phyloP scores from a whole-genome alignment of 2,888 invertebrate species.

The Parthenolecanium corni region DNA sequence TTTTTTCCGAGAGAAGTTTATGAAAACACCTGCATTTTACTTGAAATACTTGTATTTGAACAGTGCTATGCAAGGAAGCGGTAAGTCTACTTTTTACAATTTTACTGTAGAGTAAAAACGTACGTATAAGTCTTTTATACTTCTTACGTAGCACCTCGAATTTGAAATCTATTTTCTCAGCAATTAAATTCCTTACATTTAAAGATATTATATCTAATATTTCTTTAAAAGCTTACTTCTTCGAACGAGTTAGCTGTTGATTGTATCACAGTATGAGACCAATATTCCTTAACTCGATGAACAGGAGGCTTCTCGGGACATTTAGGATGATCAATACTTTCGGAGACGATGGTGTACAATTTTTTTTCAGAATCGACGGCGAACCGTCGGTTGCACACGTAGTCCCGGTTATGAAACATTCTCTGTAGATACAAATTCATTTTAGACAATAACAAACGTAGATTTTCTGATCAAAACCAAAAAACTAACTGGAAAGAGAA shows the following conservation, averaged over 20 bases:
- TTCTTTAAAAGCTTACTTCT: constrained; percentile 1
- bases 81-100: too few species aligned
- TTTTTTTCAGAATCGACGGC: constrained; percentile 46
- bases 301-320: constrained; percentile 56
- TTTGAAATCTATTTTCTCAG: too few species aligned
- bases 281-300: constrained; percentile 57
- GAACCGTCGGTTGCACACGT: constrained; percentile 66
- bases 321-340: constrained; percentile 55
- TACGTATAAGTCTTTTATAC: too few species aligned
- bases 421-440: constrained; percentile 43
- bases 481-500: constrained; percentile 65
- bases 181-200: too few species aligned
- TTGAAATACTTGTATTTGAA: too few species aligned
- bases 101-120: too few species aligned
- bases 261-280: constrained; percentile 76
- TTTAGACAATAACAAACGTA: not conserved
- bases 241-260: constrained; percentile 44
- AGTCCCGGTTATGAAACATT: constrained; percentile 74
- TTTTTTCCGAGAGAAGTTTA: too few species aligned
- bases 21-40: too few species aligned
- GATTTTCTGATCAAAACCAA: not conserved
- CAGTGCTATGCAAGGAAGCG: too few species aligned
- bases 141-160: too few species aligned
- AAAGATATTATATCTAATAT: constrained; percentile 20
- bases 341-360: constrained; percentile 53